Percentiles rank a stretch among this genome's conserved stretches.
Evolutionary conservation across 2,797 vertebrate species (phyloP).

Genomic region (Tarsius wallacei): DNA sequence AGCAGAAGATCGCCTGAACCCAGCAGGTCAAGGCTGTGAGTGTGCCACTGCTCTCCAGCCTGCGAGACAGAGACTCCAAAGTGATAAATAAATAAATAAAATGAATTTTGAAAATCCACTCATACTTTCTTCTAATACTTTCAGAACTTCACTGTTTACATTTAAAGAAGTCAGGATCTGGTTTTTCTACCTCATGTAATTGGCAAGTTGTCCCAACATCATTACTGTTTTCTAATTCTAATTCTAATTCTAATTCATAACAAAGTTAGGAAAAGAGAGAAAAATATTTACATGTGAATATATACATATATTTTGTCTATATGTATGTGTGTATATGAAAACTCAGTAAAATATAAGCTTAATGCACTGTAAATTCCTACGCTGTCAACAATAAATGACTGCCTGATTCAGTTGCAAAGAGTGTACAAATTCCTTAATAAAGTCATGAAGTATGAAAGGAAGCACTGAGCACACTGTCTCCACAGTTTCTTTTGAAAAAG

Average conservation of each 20-base stretch:
- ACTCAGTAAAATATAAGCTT: background rate
- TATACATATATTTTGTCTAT: background rate
- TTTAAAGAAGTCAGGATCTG: background rate
- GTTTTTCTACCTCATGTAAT: background rate
- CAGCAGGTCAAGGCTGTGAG: too few relatives aligned
- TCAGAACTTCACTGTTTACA: background rate
- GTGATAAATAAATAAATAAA: too few relatives aligned
- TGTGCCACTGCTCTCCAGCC: too few relatives aligned
- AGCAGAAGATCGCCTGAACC: too few relatives aligned
- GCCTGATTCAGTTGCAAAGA: background rate
- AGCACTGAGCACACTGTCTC: background rate
- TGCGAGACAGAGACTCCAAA: too few relatives aligned
- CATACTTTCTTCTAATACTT: background rate
- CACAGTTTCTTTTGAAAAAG: background rate
- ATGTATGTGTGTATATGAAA: background rate
- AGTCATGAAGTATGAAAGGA: background rate
- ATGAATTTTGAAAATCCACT: background rate
- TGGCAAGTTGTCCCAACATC: background rate
- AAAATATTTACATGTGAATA: background rate
- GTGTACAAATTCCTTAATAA: background rate
- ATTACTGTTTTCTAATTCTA: background rate
- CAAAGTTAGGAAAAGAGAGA: background rate
- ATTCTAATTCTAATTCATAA: conserved; percentile 26
- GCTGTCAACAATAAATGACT: background rate
- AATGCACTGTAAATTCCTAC: conserved; percentile 4